Percentiles rank a stretch among this genome's conserved stretches.
These are phyloP conservation scores for Trinorchestia longiramus DNA, from an alignment of 1,140 invertebrate species.

Conservation along the genomic window DNA sequence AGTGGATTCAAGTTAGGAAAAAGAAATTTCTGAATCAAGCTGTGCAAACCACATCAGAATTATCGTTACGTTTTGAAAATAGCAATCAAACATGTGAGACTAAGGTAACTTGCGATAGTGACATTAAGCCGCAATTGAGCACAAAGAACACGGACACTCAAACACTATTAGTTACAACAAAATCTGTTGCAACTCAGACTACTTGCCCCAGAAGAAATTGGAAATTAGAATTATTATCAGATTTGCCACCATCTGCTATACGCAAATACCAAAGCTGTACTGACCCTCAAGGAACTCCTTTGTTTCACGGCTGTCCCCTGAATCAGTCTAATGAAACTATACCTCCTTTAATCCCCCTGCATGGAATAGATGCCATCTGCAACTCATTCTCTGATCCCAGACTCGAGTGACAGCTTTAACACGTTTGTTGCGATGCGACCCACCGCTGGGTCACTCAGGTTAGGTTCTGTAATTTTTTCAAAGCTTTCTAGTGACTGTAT, in stretches of 20 bases:
- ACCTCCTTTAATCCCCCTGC: not conserved
- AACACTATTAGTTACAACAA: not conserved
- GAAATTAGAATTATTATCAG: not conserved
- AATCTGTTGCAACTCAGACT: not conserved
- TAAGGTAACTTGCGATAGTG: not conserved
- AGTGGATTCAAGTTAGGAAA: slow-evolving; percentile 39
- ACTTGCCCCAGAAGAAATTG: not conserved
- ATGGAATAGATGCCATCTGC: not conserved
- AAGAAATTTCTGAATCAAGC: not conserved
- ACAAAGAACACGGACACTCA: not conserved
- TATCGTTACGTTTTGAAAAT: not conserved
- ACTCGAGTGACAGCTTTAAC: not conserved
- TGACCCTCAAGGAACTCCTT: not conserved
- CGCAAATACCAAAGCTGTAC: not conserved
- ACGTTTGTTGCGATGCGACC: too few relatives aligned
- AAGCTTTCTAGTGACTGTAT: not conserved
- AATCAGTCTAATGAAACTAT: not conserved
- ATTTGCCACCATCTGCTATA: not conserved
- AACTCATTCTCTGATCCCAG: not conserved
- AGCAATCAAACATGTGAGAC: not conserved
- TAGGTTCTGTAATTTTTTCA: not conserved
- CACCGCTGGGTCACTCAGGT: too few relatives aligned
- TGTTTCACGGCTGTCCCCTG: slow-evolving; percentile 1
- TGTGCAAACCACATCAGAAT: not conserved
- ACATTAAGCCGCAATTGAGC: not conserved